These are phyloP conservation scores for Eidolon dupreanum DNA, from an alignment of 2,797 vertebrate species.

Conservation along the genomic window DNA sequence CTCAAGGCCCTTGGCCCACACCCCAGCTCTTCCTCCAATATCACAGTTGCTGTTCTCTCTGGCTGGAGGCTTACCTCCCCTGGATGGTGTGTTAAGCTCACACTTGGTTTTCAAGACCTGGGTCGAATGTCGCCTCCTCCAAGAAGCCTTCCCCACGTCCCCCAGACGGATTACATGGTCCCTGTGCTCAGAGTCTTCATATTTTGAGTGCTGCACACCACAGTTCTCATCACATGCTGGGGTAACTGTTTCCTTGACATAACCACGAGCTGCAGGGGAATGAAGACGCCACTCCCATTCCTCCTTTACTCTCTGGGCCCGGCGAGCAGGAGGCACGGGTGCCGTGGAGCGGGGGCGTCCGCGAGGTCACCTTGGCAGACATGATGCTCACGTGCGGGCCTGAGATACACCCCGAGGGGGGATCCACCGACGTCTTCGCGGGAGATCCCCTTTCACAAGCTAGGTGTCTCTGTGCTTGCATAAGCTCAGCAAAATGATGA, in stretches of 20 bases:
- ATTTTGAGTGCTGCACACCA: background rate
- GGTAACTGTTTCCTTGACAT: background rate
- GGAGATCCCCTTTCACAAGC: background rate
- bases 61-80: background rate
- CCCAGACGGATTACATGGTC: background rate
- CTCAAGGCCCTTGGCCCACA: rapidly evolving
- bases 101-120: background rate
- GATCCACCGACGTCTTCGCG: rapidly evolving
- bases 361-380: background rate
- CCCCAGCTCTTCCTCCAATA: background rate
- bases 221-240: background rate
- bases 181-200: background rate
- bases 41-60: background rate
- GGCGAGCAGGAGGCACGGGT: too few species aligned
- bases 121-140: background rate
- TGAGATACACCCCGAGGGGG: background rate
- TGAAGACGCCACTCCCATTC: background rate
- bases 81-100: background rate
- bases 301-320: background rate
- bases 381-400: background rate
- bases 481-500: background rate
- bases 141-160: background rate
- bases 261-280: background rate
- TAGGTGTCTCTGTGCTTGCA: background rate
- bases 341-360: rapidly evolving